A percentile compares a stretch with the other conserved stretches of the same genome.
Conservation (phyloP, 2,797 vertebrate genomes). For the Gorsachius magnificus region DNA sequence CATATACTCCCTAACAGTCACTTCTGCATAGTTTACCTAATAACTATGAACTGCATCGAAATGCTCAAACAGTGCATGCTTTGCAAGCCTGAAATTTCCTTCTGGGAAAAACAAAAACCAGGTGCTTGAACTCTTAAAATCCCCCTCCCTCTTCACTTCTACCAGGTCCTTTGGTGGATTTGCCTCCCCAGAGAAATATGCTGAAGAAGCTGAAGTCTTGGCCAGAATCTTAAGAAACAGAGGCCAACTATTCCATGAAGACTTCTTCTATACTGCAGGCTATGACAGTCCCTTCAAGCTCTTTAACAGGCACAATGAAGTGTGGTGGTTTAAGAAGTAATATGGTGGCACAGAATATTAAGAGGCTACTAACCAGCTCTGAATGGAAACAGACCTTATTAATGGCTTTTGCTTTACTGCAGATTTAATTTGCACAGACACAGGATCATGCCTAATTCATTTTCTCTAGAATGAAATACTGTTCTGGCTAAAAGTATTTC, state of each 20-base stretch:
- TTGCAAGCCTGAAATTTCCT: not conserved
- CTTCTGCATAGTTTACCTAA: accelerated
- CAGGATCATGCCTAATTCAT: not conserved
- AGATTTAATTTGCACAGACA: not conserved
- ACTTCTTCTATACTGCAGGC: slow-evolving; percentile 58
- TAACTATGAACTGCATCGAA: not conserved
- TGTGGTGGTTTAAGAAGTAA: slow-evolving; percentile 69
- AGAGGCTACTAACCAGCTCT: slow-evolving; percentile 16
- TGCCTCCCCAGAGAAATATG: slow-evolving; percentile 45
- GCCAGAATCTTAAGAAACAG: slow-evolving; percentile 37
- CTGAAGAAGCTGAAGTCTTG: slow-evolving; percentile 47
- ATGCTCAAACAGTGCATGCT: not conserved
- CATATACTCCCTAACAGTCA: accelerated
- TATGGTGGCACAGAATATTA: accelerated
- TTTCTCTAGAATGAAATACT: not conserved
- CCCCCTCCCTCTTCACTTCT: not conserved
- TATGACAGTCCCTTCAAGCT: slow-evolving; percentile 69
- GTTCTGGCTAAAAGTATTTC: not conserved
- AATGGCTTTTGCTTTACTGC: slow-evolving; percentile 1
- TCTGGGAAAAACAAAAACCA: not conserved
- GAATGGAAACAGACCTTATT: not conserved
- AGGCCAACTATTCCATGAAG: slow-evolving; percentile 45
- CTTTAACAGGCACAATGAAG: slow-evolving; percentile 69
- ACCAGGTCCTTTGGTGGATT: slow-evolving; percentile 65
- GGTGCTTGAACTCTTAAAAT: not conserved